Evolutionary conservation across 1,140 invertebrate genomes (phyloP).

Genomic region (Sinonovacula constricta): DNA sequence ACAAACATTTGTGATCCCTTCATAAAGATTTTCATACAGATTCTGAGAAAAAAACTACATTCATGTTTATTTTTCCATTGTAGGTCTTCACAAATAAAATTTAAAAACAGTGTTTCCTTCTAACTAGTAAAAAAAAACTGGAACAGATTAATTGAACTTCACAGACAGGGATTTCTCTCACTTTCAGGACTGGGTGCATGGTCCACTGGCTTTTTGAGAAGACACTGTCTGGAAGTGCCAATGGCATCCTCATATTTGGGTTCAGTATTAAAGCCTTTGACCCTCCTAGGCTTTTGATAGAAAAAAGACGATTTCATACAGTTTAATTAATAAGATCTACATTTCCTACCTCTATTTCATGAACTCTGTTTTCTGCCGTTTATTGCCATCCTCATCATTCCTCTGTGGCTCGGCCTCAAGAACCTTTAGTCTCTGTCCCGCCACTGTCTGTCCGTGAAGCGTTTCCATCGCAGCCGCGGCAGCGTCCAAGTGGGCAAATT

Average conservation of each 20-base stretch:
- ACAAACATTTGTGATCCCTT: too few relatives aligned
- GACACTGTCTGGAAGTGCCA: too few relatives aligned
- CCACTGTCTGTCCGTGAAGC: constrained; percentile 85
- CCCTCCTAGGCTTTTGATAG: too few relatives aligned
- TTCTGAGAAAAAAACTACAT: too few relatives aligned
- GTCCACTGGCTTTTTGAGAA: not conserved
- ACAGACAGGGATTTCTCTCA: too few relatives aligned
- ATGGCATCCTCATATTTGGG: not conserved
- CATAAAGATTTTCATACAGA: too few relatives aligned
- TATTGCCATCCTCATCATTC: constrained; percentile 41
- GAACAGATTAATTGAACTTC: too few relatives aligned
- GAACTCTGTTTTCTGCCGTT: constrained; percentile 32
- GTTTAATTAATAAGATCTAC: not conserved
- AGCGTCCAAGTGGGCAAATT: constrained; percentile 88
- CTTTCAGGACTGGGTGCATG: not conserved
- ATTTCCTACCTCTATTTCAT: constrained; percentile 18
- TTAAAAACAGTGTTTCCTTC: too few relatives aligned
- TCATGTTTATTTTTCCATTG: too few relatives aligned
- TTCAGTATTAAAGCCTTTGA: not conserved
- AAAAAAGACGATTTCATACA: not conserved
- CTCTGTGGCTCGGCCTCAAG: constrained; percentile 91
- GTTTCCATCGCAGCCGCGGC: constrained; percentile 89
- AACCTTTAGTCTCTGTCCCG: constrained; percentile 90
- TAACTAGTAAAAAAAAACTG: too few relatives aligned
- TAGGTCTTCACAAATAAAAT: too few relatives aligned